phyloP scores from a whole-genome alignment of 2,113 vertebrate species.

The Sinocyclocheilus maitianheensis region DNA sequence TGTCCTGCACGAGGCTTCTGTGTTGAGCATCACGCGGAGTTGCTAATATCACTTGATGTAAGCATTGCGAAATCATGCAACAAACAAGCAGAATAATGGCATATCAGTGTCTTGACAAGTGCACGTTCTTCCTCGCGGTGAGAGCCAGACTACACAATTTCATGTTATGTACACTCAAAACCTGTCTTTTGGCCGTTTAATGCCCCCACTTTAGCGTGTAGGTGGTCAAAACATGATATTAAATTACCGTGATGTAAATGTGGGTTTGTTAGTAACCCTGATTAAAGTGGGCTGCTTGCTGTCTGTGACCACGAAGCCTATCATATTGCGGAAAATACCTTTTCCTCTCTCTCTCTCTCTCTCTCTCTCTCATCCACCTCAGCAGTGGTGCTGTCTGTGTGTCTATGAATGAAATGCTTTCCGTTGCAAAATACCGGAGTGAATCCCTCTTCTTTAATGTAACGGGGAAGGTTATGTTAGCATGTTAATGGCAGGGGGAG shows the following conservation, averaged over 20 bases:
- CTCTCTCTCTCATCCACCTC: background rate
- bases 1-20: background rate
- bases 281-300: constrained; percentile 6
- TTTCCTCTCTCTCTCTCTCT: too few relatives aligned
- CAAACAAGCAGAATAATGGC: background rate
- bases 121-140: background rate
- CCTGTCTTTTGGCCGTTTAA: background rate
- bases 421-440: background rate
- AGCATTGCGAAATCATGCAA: background rate
- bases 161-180: background rate
- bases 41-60: background rate
- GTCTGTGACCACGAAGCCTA: constrained; percentile 7
- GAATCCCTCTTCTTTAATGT: background rate
- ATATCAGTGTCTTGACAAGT: background rate
- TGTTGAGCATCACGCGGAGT: constrained; percentile 4
- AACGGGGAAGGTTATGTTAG: background rate
- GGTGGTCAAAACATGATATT: background rate
- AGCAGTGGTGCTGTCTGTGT: background rate
- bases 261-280: background rate
- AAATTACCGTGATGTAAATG: constrained; percentile 4
- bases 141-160: background rate
- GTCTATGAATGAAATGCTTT: background rate
- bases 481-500: constrained; percentile 36
- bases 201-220: background rate
- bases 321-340: constrained; percentile 23